A percentile compares a stretch with the other conserved stretches of the same genome.
phyloP scores from a whole-genome alignment of 1,140 invertebrate genomes.

The Conopomorpha cramerella region DNA sequence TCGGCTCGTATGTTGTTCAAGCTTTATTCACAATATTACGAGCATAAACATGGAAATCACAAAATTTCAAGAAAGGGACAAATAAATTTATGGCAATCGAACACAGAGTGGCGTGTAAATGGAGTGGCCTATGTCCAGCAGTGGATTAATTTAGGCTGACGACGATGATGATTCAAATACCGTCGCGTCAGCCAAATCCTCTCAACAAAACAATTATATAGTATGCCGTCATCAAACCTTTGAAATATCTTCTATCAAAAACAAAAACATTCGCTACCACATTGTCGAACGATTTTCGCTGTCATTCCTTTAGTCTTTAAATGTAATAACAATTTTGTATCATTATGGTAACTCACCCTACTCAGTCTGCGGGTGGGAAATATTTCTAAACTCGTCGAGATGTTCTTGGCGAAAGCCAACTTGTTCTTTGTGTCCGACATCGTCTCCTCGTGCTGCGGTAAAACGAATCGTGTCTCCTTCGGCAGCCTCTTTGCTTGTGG shows the following conservation, averaged over 20 bases:
- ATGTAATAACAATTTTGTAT: too few species aligned
- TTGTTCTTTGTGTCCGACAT: constrained; percentile 37
- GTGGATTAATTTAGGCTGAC: too few species aligned
- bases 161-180: too few species aligned
- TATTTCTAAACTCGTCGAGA: constrained; percentile 46
- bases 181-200: too few species aligned
- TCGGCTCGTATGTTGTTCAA: too few species aligned
- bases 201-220: too few species aligned
- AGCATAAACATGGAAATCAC: background rate
- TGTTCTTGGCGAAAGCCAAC: constrained; percentile 38
- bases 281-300: too few species aligned
- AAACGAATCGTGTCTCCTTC: constrained; percentile 67
- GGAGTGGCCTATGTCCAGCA: too few species aligned
- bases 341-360: constrained; percentile 24
- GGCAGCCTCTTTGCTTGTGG: constrained; percentile 46
- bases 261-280: too few species aligned
- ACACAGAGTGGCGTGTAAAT: too few species aligned
- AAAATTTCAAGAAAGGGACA: background rate
- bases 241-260: constrained; percentile 1
- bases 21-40: too few species aligned
- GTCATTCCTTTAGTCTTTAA: too few species aligned
- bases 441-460: constrained; percentile 54
- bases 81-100: background rate
- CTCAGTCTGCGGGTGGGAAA: constrained; percentile 46
- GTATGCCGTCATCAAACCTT: background rate